Evolutionary conservation across 1,140 invertebrate species (phyloP), one percentile per base, ranked within the genome.

Genomic region (Drosophila ananassae): DNA sequence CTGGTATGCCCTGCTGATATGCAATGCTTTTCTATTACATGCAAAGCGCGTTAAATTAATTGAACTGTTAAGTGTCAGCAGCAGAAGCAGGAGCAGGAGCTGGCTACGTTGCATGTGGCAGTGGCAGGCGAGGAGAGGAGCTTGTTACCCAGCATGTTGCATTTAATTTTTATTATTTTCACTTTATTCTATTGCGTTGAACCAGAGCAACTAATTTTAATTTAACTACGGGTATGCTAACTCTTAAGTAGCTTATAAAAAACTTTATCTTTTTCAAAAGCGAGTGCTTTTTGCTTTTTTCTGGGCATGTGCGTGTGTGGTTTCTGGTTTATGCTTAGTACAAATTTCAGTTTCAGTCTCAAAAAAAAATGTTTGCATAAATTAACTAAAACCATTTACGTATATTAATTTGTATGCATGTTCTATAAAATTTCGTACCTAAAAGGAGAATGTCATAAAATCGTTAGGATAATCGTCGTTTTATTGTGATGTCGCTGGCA

Each of bases 311-410:
- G 25, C 12, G 12, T 41, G 61, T 59, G 39, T 54, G 39, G 53
- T 53, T 21, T 34, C 63, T 50, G 57, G 61, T 75, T 87, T 82
- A 87, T 76, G 82, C 82, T 79, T 84, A 87, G 60, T 81, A 81
- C 81, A 82, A 89, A 89, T 87, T 87, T 87, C 75, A 87, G 83
- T 89, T 82, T 87, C 82, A 87, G 82, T 87, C 82, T 87, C 82
- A 87, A 89, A 87, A 77, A 77, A 87, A 77, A 82, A 73, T 85
- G 76, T 74, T 82, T 82, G 82, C 82, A 82, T 85, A 87, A 85
- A 72, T 89, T 87, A 87, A 60, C 75, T 87, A 82, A 84, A 80
- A 81, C 68, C 63, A 68, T 69, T 61, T 61, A 78, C 64, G 64
- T 77, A 79, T 62, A 54, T 59, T 60, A 63, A 55, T 77, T 73